These are phyloP conservation scores for Sprattus sprattus DNA, from an alignment of 2,113 vertebrate species.

Conservation along the genomic window DNA sequence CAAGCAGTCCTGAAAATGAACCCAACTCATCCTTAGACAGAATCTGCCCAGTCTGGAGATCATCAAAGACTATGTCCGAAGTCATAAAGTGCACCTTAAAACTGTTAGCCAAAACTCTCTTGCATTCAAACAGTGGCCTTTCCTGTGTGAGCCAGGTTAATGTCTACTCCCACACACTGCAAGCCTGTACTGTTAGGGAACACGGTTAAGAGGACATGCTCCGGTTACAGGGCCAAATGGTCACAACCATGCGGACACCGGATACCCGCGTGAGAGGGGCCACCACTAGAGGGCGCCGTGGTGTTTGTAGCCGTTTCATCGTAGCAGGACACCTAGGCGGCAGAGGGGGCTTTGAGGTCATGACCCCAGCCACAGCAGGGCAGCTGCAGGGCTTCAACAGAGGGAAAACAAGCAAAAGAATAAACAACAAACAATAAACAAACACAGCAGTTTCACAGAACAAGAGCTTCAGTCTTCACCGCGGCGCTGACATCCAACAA, in stretches of 20 bases:
- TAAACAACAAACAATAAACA: neutral
- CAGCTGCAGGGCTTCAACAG: neutral
- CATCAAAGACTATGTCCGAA: neutral
- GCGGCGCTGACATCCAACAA: neutral
- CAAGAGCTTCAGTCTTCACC: neutral
- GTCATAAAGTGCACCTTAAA: neutral
- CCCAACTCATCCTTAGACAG: neutral
- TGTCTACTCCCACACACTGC: neutral
- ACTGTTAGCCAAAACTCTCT: neutral
- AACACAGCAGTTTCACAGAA: neutral
- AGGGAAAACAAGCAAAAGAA: neutral
- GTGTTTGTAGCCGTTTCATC: neutral
- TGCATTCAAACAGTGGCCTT: neutral
- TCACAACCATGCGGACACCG: neutral
- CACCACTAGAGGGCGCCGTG: neutral
- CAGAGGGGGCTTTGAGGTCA: neutral
- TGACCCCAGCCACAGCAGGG: neutral
- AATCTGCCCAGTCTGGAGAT: neutral
- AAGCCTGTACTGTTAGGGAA: neutral
- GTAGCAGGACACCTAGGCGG: neutral
- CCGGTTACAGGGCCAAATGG: neutral
- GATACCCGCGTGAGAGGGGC: neutral
- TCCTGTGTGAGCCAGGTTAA: slow-evolving; percentile 1
- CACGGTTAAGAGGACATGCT: neutral
- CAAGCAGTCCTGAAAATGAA: neutral